phyloP scores from a whole-genome alignment of 2,113 vertebrate species.

The Grallaria varia region DNA sequence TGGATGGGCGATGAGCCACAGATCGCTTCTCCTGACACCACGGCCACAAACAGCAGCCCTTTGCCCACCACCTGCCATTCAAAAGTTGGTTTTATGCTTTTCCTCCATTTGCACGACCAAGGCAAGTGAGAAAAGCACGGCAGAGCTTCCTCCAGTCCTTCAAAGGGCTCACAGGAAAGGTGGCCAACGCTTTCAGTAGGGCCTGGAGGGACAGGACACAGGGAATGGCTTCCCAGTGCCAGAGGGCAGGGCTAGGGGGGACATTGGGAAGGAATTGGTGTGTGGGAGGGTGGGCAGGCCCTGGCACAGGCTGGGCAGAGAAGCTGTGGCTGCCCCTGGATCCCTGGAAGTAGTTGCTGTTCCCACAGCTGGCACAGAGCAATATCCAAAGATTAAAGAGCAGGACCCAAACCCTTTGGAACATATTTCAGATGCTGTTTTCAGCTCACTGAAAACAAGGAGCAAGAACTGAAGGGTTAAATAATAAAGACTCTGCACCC shows the following conservation, averaged over 20 bases:
- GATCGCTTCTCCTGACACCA: too few relatives aligned
- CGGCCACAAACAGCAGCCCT: too few relatives aligned
- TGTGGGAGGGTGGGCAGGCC: not conserved
- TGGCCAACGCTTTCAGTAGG: too few relatives aligned
- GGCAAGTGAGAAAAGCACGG: not conserved
- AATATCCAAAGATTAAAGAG: not conserved
- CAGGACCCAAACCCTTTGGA: not conserved
- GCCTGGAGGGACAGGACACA: not conserved
- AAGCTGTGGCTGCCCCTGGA: not conserved
- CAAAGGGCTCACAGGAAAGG: not conserved
- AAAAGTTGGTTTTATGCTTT: too few relatives aligned
- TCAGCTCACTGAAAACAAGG: not conserved
- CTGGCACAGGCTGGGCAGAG: too few relatives aligned
- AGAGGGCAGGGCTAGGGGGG: not conserved
- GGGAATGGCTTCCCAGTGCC: not conserved
- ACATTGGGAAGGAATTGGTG: not conserved
- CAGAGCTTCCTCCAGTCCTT: too few relatives aligned
- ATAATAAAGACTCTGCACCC: fast-evolving
- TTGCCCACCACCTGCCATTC: not conserved
- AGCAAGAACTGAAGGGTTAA: not conserved
- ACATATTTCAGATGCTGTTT: not conserved
- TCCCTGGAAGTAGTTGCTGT: not conserved
- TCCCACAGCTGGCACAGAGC: not conserved
- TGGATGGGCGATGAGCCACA: not conserved
- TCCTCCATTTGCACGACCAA: too few relatives aligned